Base-by-base conservation (phyloP, 2,888 invertebrate species). In the Cephalotes varians region DNA sequence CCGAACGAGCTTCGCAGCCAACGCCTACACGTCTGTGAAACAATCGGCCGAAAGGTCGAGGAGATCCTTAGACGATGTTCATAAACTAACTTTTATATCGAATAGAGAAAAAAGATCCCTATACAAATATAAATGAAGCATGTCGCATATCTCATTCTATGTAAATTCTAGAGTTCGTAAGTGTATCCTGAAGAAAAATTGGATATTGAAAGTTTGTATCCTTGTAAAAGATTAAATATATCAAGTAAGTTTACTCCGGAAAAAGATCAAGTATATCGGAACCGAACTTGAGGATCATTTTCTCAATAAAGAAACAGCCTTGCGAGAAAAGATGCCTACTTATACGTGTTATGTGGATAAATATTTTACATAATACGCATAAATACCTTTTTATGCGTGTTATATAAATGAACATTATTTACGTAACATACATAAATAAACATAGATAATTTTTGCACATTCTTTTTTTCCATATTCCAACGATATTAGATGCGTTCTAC, bases 21-120 rank as follows among this genome's bases (percentile, higher is more conserved):
- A 67, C 77, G 69, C 77, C 77, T 21, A 77, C 77, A 31, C 25
- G 72, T 15, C 60, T 18, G 18, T 49, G 49, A 31, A 47, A 34
- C 69, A 44, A 31, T 40, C 67, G 67, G n/a, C 7, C 34, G 51
- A 69, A 56, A 77, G 67, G 15, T 69, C 54, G 54, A 56, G 40
- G 69, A 18, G 31, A 69, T 69, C 40, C 69, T 67, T 65, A n/a
- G 28, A 34, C 40, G 18, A 65, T 28, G 28, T 40, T 67, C 28
- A 28, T 49, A 31, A 31, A 21, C 10, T 25, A 15, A 2, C 0
- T 65, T 2, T 47, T 15, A 15, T 15, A 15, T 69, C 15, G 34
- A 69, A 34, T 15, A 49, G 9, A 6, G 2, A 28, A 12, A 49
- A 21, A 67, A 7, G n/a, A 67, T 67, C 6, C 18, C 47, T 6